Conservation (phyloP, 1,140 invertebrate genomes). For the Musca vetustissima region DNA sequence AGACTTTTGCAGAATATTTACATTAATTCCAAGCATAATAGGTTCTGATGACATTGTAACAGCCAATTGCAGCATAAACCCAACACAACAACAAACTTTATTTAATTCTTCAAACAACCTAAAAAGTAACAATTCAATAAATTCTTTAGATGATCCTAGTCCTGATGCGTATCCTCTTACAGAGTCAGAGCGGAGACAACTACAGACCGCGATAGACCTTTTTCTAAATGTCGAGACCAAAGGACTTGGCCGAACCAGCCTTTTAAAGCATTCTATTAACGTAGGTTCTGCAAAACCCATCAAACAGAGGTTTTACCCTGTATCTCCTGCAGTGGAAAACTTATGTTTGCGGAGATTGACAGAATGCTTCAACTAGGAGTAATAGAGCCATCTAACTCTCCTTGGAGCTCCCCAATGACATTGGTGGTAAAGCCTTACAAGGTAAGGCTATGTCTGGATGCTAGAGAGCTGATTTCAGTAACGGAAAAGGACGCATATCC, state of each 20-base stretch:
- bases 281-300: no score
- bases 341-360: no score
- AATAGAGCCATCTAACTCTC: constrained; percentile 30
- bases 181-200: constrained; percentile 30
- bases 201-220: constrained; percentile 33
- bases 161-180: constrained; percentile 27
- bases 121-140: neutral
- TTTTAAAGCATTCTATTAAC: no score
- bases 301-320: no score
- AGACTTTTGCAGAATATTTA: constrained; percentile 13
- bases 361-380: no score
- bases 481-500: constrained; percentile 31
- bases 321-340: no score
- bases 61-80: neutral
- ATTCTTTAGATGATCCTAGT: neutral
- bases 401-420: constrained; percentile 25
- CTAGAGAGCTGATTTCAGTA: constrained; percentile 36
- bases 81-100: neutral
- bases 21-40: neutral
- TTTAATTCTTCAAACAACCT: neutral
- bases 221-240: no score
- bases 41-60: neutral
- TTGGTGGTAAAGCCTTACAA: constrained; percentile 40
- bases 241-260: no score
- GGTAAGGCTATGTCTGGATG: constrained; percentile 43